phyloP scores from a whole-genome alignment of 2,888 invertebrate genomes.

The Melipona bicolor region DNA sequence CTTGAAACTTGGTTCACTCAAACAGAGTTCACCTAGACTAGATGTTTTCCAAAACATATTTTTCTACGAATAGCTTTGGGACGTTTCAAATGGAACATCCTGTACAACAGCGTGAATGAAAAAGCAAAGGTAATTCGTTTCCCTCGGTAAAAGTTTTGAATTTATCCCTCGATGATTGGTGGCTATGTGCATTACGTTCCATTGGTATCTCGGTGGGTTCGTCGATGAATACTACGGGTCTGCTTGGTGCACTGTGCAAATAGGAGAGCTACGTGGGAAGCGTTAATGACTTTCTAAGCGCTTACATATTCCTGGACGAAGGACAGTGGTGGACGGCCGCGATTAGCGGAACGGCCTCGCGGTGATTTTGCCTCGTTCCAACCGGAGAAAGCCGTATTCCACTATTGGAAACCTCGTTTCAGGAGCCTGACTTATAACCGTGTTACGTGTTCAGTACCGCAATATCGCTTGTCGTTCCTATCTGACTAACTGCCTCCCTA shows the following conservation, averaged over 20 bases:
- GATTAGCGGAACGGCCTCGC: conserved; percentile 29
- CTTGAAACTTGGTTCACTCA: no score
- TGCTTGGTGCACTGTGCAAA: conserved; percentile 14
- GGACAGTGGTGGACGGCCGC: conserved; percentile 20
- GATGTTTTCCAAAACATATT: no score
- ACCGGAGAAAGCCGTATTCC: conserved; percentile 36
- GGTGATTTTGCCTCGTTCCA: conserved; percentile 32
- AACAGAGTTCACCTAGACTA: no score
- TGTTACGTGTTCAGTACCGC: conserved; percentile 47
- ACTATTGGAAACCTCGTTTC: conserved; percentile 4
- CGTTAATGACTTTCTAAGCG: conserved; percentile 75
- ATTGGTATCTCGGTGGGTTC: not conserved
- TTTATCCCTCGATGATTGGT: not conserved
- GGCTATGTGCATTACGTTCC: conserved; percentile 1
- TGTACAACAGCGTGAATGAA: not conserved
- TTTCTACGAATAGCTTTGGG: no score
- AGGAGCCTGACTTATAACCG: conserved; percentile 41
- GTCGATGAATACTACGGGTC: not conserved
- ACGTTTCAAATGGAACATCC: no score
- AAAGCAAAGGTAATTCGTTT: not conserved
- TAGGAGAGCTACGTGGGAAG: conserved; percentile 51
- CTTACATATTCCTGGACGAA: conserved; percentile 30
- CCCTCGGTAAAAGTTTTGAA: not conserved
- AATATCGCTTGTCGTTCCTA: conserved; percentile 13
- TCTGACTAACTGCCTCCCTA: not conserved